These are phyloP conservation scores for Taenaris catops DNA, from an alignment of 2,888 invertebrate species.

Conservation along the genomic window DNA sequence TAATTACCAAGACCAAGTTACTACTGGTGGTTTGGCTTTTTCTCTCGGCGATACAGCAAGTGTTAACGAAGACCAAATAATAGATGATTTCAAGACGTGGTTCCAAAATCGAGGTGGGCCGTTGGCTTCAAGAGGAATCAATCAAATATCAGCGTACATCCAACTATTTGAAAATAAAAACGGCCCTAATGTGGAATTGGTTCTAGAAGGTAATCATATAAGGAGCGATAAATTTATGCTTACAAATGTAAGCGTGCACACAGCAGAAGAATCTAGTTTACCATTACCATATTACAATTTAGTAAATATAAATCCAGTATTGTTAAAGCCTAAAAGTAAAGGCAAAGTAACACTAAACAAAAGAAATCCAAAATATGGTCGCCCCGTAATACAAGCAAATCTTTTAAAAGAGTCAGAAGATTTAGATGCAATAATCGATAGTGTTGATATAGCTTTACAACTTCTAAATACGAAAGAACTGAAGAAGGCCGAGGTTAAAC, in stretches of 20 bases:
- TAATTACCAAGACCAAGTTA: slow-evolving; percentile 70
- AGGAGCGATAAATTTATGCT: slow-evolving; percentile 71
- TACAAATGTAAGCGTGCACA: slow-evolving; percentile 59
- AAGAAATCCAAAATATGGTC: slow-evolving; percentile 66
- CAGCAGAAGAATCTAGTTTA: slow-evolving; percentile 57
- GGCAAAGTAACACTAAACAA: slow-evolving; percentile 64
- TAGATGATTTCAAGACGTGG: slow-evolving; percentile 68
- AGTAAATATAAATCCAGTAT: slow-evolving; percentile 59
- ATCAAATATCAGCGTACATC: slow-evolving; percentile 65
- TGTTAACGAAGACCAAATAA: slow-evolving; percentile 50
- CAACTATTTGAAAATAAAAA: slow-evolving; percentile 63
- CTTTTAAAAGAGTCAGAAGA: slow-evolving; percentile 67
- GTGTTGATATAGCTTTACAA: slow-evolving; percentile 67
- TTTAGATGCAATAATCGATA: slow-evolving; percentile 62
- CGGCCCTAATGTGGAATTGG: slow-evolving; percentile 63
- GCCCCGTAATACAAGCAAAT: slow-evolving; percentile 67
- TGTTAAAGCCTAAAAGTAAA: slow-evolving; percentile 64
- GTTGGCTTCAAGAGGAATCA: slow-evolving; percentile 64
- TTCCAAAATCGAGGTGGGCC: slow-evolving; percentile 60
- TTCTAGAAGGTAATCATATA: slow-evolving; percentile 64
- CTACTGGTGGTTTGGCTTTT: slow-evolving; percentile 65
- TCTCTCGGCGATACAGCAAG: slow-evolving; percentile 49
- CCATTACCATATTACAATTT: slow-evolving; percentile 69
- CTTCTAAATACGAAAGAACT: slow-evolving; percentile 66
- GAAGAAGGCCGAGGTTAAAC: slow-evolving; percentile 61